Evolutionary conservation across 2,888 invertebrate genomes (phyloP), one percentile per base, ranked within the genome.

Genomic region (Tolmerus cingulatus): DNA sequence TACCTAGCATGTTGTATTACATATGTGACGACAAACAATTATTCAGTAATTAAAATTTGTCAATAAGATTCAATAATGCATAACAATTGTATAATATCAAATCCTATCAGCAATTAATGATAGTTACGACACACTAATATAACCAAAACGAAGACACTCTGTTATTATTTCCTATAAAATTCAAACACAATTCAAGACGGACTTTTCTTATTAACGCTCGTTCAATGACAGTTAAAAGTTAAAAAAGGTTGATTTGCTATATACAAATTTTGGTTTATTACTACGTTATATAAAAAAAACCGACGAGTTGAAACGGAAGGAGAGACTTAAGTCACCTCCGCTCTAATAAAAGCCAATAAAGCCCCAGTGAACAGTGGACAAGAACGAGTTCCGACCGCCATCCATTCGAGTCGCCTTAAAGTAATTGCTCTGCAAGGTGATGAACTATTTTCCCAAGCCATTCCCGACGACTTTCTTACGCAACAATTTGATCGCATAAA

Each of bases 351-450:
- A 66, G 23, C 12, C 23, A 66, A 66, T 57, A 57, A 57, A 57
- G 23, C 23, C 19, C 27, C 12, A 27, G 66, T 57, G 7, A 57
- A 66, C n/a, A 40, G 34, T 43, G 43, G 46, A 51, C 4, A 5
- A 57, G n/a, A 57, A 66, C 66, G 23, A 66, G 66, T 66, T 66
- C 23, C 23, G 9, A 66, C 66, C 66, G 27, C 66, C 9, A 66
- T 66, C 66, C 8, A 66, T 66, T 66, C 66, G 12, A 66, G 23
- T 23, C 37, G 37, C 34, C 76, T 27, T 79, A 40, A 66, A 79
- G 40, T n/a, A 79, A 79, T 51, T 51, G 79, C 79, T 79, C 27
- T 79, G 30, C 51, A 79, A 79, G 79, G 79, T 79, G 79, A 79
- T 79, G 51, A 79, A 79, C 79, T 51, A 79, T 79, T 79, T 79